These are phyloP conservation scores for Meteorus sp. DNA, from an alignment of 1,140 invertebrate genomes.

Conservation along the genomic window DNA sequence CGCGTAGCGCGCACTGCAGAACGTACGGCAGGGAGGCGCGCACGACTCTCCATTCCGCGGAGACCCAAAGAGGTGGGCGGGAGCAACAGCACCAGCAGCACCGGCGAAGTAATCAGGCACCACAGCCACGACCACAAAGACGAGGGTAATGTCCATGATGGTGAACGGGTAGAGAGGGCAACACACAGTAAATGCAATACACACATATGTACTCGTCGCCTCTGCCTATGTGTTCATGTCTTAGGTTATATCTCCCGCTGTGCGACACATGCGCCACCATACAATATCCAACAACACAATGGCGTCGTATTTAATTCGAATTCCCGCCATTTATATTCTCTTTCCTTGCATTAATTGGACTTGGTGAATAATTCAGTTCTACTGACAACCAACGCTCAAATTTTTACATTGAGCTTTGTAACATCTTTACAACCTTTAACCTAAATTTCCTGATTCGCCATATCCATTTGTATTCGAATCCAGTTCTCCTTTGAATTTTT, in stretches of 20 bases:
- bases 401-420: too few species aligned
- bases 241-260: neutral
- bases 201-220: too few species aligned
- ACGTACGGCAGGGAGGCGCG: conserved; percentile 39
- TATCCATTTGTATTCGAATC: too few species aligned
- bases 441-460: too few species aligned
- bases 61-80: neutral
- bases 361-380: too few species aligned
- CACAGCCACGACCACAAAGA: conserved; percentile 4
- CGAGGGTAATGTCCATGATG: neutral
- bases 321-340: conserved; percentile 22
- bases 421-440: too few species aligned
- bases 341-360: too few species aligned
- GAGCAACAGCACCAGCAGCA: conserved; percentile 28
- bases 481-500: too few species aligned
- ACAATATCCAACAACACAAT: neutral
- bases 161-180: too few species aligned
- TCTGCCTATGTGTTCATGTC: too few species aligned
- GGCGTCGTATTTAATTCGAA: neutral
- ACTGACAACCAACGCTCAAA: too few species aligned
- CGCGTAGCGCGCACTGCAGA: conserved; percentile 57
- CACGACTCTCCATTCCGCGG: conserved; percentile 24
- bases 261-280: neutral
- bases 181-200: too few species aligned
- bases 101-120: neutral